Base-by-base conservation (phyloP, 1,140 invertebrate genomes). In the Andrena cerasifolii region DNA sequence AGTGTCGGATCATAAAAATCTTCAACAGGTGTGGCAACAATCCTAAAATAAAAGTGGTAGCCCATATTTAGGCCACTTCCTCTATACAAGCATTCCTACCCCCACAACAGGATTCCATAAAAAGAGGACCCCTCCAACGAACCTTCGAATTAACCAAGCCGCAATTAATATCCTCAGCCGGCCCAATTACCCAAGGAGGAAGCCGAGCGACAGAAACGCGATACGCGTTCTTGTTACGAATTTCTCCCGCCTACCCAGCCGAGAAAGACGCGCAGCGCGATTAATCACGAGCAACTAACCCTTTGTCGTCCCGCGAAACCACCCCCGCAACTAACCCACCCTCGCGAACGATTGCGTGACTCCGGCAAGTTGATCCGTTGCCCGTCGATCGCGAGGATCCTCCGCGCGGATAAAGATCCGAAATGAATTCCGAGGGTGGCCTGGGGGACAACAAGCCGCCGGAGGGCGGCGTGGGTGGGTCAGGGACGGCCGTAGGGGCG, bases 391-490 rank as follows among this genome's bases (percentile, higher is more conserved):
- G 65, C 18, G 40, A 47, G 63, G 36, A 62, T 51, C 43, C 59
- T 56, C 10, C 7, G 21, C 26, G 28, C 31, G 61, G 74, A 83
- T 83, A 78, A 83, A 83, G 74, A 82, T 78, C 49, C 59, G 62
- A 83, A 82, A 83, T 82, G 80, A 82, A 83, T 83, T 83, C 80
- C 40, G 45, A 36, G 33, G 43, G 59, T 28, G 33, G 21, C 49
- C 63, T 33, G 47, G 18, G 40, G 71, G 63, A 53, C 59, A 53
- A 28, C 31, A 40, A 36, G 43, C 26, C 18, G 16, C 18, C 8
- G 33, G 21, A 18, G 28, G 1, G 6, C 21, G 36, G 28, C 18
- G 36, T 56, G 43, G 16, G 16, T 8, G 12, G 24, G 33, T 18
- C 14, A 24, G 16, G n/a, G 40, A 24, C 24, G 40, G 40, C 47